These are phyloP conservation scores for Automeris io DNA, from an alignment of 2,888 invertebrate species.

Conservation along the genomic window DNA sequence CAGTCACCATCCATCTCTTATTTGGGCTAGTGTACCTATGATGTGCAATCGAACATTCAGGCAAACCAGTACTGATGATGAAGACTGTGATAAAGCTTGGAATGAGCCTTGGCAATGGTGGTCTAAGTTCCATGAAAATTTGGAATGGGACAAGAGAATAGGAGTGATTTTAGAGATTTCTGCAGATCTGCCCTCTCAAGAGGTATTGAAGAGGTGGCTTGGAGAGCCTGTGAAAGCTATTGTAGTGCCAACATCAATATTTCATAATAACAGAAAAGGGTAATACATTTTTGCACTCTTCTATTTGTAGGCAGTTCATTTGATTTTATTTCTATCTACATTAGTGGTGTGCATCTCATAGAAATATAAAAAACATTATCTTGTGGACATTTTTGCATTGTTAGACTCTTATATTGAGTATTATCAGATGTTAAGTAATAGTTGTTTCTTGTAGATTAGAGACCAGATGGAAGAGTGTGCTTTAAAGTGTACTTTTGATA, in stretches of 20 bases:
- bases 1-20: slow-evolving; percentile 65
- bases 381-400: too few relatives aligned
- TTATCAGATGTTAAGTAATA: too few relatives aligned
- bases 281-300: slow-evolving; percentile 57
- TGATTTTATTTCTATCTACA: too few relatives aligned
- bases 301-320: too few relatives aligned
- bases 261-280: slow-evolving; percentile 94
- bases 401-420: too few relatives aligned
- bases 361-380: too few relatives aligned
- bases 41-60: slow-evolving; percentile 45
- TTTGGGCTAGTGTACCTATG: slow-evolving; percentile 85
- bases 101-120: slow-evolving; percentile 90
- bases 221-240: slow-evolving; percentile 95
- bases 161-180: slow-evolving; percentile 88
- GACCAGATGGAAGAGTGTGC: too few relatives aligned
- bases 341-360: too few relatives aligned
- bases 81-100: slow-evolving; percentile 57
- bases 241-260: slow-evolving; percentile 87
- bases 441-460: too few relatives aligned
- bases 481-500: too few relatives aligned
- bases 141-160: slow-evolving; percentile 76
- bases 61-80: slow-evolving; percentile 35
- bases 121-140: slow-evolving; percentile 81
- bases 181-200: slow-evolving; percentile 85
- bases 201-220: slow-evolving; percentile 89